These are phyloP conservation scores for Phenganax marumi DNA, from an alignment of 92 coral and sea anemone species.

Conservation along the genomic window DNA sequence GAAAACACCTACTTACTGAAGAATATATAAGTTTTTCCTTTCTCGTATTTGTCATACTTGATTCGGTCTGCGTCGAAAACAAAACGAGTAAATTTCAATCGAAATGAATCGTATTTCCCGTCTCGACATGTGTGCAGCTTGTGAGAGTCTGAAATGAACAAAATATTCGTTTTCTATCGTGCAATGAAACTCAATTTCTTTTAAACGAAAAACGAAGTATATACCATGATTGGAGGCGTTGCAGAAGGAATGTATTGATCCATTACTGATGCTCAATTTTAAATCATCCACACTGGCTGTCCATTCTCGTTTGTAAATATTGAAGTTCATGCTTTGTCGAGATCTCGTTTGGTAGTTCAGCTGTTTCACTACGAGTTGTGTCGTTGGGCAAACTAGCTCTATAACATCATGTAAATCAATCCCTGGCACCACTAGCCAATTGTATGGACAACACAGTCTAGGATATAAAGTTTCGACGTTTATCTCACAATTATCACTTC, in stretches of 20 bases:
- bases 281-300: neutral
- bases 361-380: neutral
- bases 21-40: neutral
- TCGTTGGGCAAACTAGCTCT: neutral
- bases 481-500: no score
- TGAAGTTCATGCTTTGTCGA: conserved; percentile 5
- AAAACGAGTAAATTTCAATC: neutral
- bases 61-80: neutral
- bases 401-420: neutral
- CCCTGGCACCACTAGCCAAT: conserved; percentile 12
- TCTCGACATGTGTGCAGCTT: neutral
- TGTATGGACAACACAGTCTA: conserved; percentile 2
- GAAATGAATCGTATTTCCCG: neutral
- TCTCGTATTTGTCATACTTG: neutral
- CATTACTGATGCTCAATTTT: neutral
- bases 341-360: conserved; percentile 11
- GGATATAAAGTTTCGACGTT: neutral
- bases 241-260: conserved; percentile 2
- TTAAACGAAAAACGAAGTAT: neutral
- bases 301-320: conserved; percentile 5
- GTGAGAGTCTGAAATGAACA: neutral
- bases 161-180: neutral
- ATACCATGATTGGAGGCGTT: neutral
- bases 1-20: neutral
- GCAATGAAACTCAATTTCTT: neutral